phyloP scores from a whole-genome alignment of 2,888 invertebrate species.

The Prosapia bicincta region DNA sequence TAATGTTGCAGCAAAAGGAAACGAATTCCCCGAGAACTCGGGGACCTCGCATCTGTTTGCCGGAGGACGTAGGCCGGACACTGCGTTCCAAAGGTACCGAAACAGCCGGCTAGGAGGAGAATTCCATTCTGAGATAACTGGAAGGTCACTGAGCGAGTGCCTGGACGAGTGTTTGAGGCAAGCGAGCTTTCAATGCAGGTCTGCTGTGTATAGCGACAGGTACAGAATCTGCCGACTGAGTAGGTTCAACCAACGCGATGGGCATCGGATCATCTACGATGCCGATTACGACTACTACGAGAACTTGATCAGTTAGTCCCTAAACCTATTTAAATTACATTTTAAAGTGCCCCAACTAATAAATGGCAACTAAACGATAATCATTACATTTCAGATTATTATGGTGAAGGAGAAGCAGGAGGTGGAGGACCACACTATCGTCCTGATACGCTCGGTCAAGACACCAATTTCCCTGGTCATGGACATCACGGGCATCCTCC shows the following conservation, averaged over 20 bases:
- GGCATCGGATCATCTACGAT: constrained; percentile 84
- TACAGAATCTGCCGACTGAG: constrained; percentile 80
- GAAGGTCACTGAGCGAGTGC: constrained; percentile 83
- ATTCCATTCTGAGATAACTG: constrained; percentile 86
- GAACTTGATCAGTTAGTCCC: constrained; percentile 87
- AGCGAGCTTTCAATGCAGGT: constrained; percentile 86
- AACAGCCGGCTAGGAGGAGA: constrained; percentile 84
- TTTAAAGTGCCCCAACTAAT: too few species aligned
- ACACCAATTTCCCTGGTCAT: constrained; percentile 46
- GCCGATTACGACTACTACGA: constrained; percentile 92
- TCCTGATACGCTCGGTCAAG: constrained; percentile 51
- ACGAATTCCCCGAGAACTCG: constrained; percentile 85
- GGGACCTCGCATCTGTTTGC: constrained; percentile 81
- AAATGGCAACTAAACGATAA: neutral
- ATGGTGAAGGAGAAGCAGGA: constrained; percentile 44
- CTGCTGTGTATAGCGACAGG: constrained; percentile 83
- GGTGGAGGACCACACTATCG: constrained; percentile 44
- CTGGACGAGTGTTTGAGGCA: constrained; percentile 85
- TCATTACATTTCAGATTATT: constrained; percentile 44
- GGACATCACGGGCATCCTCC: constrained; percentile 48
- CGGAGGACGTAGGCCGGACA: constrained; percentile 77
- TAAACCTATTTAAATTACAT: too few species aligned
- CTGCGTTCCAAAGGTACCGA: constrained; percentile 83
- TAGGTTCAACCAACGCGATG: constrained; percentile 82
- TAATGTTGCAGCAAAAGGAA: constrained; percentile 65